phyloP scores from a whole-genome alignment of 35 echinoderm and acorn worm species.

The Apostichopus parvimensis region DNA sequence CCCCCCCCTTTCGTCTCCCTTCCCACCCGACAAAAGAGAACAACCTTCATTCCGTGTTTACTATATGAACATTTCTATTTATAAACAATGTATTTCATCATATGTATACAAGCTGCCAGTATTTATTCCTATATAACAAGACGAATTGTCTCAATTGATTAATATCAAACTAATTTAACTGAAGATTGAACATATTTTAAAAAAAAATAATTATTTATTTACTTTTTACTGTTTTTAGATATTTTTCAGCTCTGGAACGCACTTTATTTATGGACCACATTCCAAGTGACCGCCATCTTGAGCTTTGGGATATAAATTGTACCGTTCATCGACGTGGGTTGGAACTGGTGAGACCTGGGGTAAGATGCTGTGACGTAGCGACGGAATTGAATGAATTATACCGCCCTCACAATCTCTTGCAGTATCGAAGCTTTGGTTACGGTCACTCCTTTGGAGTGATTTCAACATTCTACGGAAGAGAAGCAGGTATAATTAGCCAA shows the following conservation, averaged over 20 bases:
- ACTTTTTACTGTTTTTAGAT: background rate
- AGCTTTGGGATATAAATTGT: slow-evolving; percentile 66
- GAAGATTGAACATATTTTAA: too few relatives aligned
- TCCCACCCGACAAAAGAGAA: too few relatives aligned
- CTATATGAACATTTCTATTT: too few relatives aligned
- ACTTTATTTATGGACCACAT: slow-evolving; percentile 63
- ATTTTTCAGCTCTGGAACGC: slow-evolving; percentile 68
- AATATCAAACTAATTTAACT: too few relatives aligned
- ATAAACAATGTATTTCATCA: too few relatives aligned
- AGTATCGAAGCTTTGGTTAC: slow-evolving; percentile 69
- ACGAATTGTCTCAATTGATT: too few relatives aligned
- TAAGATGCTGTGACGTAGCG: slow-evolving; percentile 61
- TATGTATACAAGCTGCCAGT: too few relatives aligned
- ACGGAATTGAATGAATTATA: slow-evolving; percentile 67
- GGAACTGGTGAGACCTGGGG: slow-evolving; percentile 68
- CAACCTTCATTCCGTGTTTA: too few relatives aligned
- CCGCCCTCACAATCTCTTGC: slow-evolving; percentile 42
- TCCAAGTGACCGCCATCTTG: slow-evolving; percentile 50
- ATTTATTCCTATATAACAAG: too few relatives aligned
- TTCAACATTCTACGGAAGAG: slow-evolving; percentile 71
- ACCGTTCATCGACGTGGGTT: slow-evolving; percentile 61
- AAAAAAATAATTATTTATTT: background rate
- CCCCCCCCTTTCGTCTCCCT: too few relatives aligned
- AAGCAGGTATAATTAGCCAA: slow-evolving; percentile 46
- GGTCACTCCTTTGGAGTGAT: slow-evolving; percentile 76